phyloP scores from a whole-genome alignment of 2,113 vertebrate genomes.

The Onychostoma macrolepis region DNA sequence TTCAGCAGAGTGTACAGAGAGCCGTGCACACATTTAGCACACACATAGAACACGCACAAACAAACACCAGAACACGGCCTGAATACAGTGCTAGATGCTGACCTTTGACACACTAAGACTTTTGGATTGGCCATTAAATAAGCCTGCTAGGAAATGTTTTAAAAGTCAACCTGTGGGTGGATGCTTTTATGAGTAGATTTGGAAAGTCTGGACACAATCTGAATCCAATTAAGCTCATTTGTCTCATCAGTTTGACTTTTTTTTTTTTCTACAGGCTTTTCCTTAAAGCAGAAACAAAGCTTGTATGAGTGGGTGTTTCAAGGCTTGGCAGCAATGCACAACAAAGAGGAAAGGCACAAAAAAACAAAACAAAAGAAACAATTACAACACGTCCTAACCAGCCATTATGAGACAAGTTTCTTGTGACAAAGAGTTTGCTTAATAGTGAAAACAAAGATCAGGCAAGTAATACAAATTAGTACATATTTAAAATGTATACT shows the following conservation, averaged over 20 bases:
- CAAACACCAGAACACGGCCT: neutral
- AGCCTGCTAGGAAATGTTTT: neutral
- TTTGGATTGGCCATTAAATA: neutral
- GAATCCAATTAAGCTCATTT: neutral
- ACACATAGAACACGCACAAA: neutral
- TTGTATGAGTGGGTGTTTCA: constrained; percentile 17
- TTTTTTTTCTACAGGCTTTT: neutral
- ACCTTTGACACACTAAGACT: constrained; percentile 35
- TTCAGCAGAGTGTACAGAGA: constrained; percentile 23
- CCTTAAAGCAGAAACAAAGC: neutral
- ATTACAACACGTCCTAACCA: neutral
- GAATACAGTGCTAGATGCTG: constrained; percentile 19
- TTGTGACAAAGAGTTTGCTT: neutral
- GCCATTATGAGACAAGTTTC: neutral
- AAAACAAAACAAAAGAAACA: too few relatives aligned
- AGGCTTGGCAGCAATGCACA: constrained; percentile 1
- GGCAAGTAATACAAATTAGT: neutral
- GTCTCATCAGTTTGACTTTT: neutral
- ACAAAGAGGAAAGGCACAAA: neutral
- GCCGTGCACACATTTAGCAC: neutral
- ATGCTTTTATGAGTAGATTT: neutral
- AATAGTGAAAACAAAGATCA: neutral
- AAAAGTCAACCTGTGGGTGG: neutral
- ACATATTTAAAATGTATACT: neutral
- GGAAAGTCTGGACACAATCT: neutral